Percentiles rank a stretch among this genome's conserved stretches.
phyloP scores from a whole-genome alignment of 2,113 vertebrate genomes.

The Strigops habroptila region DNA sequence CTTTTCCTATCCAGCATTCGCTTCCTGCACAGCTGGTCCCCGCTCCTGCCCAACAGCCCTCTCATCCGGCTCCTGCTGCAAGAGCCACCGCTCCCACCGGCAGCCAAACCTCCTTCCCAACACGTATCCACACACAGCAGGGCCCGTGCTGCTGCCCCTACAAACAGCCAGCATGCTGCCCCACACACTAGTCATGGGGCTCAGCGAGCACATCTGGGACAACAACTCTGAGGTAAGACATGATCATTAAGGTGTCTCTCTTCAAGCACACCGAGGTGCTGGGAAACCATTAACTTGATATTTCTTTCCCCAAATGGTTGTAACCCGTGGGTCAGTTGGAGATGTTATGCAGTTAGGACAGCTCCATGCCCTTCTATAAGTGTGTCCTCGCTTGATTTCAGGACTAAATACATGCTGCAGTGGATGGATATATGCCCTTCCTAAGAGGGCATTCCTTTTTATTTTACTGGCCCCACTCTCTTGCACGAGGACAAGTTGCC shows the following conservation, averaged over 20 bases:
- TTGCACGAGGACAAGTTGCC: not conserved
- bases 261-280: not conserved
- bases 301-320: not conserved
- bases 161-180: not conserved
- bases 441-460: not conserved
- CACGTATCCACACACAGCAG: rapidly evolving
- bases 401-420: not conserved
- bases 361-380: not conserved
- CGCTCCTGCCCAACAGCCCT: not conserved
- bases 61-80: not conserved
- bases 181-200: not conserved
- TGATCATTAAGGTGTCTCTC: not conserved
- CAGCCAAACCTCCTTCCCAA: not conserved
- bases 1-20: not conserved
- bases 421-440: not conserved
- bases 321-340: not conserved
- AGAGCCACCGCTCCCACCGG: not conserved
- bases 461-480: not conserved
- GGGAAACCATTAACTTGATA: not conserved
- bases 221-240: not conserved
- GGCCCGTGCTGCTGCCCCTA: not conserved
- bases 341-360: not conserved
- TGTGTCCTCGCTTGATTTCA: not conserved
- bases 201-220: not conserved
- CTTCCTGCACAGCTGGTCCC: not conserved